Evolutionary conservation across 2,797 vertebrate genomes (phyloP).

Genomic region (Tadarida brasiliensis): DNA sequence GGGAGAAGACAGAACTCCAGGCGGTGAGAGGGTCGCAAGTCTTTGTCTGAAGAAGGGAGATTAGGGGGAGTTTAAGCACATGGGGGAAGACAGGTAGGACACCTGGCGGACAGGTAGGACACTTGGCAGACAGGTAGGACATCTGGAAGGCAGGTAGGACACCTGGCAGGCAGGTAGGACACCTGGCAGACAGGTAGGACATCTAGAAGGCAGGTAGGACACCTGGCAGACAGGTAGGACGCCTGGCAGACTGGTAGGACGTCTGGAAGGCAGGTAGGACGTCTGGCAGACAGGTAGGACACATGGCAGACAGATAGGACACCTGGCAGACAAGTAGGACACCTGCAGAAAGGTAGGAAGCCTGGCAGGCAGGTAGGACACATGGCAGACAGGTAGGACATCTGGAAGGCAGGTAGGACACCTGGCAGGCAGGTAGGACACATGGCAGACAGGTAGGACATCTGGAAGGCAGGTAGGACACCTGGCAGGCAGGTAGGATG

Average conservation of each 20-base stretch:
- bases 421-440: neutral
- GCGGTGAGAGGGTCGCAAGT: fast-evolving
- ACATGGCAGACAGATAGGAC: neutral
- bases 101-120: neutral
- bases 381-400: neutral
- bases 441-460: neutral
- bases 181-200: no score
- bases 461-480: no score
- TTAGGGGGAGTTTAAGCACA: neutral
- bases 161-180: no score
- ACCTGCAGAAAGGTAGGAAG: neutral
- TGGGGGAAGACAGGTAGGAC: neutral
- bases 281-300: neutral
- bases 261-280: neutral
- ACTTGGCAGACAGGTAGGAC: neutral
- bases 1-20: neutral
- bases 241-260: no score
- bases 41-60: no score
- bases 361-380: neutral
- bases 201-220: no score
- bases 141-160: no score
- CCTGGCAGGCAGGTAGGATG: neutral
- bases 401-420: neutral
- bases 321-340: neutral
- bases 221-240: neutral